Base-by-base conservation (phyloP, 2,797 vertebrate species). In the Spinus olivaceus region DNA sequence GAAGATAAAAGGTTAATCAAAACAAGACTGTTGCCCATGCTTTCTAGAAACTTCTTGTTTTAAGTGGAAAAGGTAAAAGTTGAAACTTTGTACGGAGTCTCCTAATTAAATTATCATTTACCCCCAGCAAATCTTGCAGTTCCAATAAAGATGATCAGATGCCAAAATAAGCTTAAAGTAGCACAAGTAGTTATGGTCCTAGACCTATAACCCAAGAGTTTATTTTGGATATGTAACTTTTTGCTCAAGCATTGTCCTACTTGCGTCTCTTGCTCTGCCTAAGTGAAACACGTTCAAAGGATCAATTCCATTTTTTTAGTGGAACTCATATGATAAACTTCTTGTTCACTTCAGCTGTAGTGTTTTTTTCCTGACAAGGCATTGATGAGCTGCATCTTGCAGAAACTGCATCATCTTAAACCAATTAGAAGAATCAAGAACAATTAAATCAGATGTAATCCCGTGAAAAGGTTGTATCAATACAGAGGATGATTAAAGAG, bases 1-100 rank as follows among this genome's bases (percentile, higher is more conserved):
- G 91, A 96, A 97, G 96, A 97, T 94, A 96, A 97, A 95, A 94
- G 80, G 94, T 93, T 97, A 98, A 97, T 97, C 92, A 96, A 97
- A 98, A 95, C 97, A 98, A 97, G 96, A 82, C 91, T 97, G 95
- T 96, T 86, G 82, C 91, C 21, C 17, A 93, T 95, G 83, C 89
- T 95, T 96, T 97, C 60, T 90, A 92, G 85, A 97, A 97, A 96
- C 50, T 81, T 96, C 63, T 83, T 93, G 12, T 89, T 97, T 96
- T 94, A 97, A 97, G 94, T 88, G 86, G 93, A 93, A 97, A 97
- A 98, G 96, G 90, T 95, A 97, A 96, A 97, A 97, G 97, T 94
- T 97, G 95, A 97, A 97, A 97, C 92, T 86, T 67, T 88, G 86
- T 91, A 85, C 73, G 85, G 81, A 95, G 63, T 14, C 27, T 79